Percentiles rank a stretch among this genome's conserved stretches.
Evolutionary conservation across 2,797 vertebrate species (phyloP).

Genomic region (Phataginus tricuspis): DNA sequence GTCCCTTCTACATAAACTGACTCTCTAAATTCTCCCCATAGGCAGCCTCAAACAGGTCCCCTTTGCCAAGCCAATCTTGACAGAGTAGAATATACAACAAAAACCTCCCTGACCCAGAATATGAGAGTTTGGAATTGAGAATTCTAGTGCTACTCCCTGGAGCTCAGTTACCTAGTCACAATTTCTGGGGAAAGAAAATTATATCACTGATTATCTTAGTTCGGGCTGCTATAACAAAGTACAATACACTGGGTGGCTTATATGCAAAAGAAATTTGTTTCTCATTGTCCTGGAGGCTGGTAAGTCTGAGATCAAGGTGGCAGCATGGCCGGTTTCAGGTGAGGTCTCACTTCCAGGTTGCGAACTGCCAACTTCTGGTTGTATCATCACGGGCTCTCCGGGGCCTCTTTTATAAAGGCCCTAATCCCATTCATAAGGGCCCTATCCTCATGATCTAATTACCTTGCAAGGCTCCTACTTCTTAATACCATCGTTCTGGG

Average conservation of each 20-base stretch:
- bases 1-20: neutral
- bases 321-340: neutral
- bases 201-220: neutral
- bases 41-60: neutral
- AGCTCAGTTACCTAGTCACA: neutral
- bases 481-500: neutral
- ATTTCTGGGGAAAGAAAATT: neutral
- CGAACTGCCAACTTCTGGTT: neutral
- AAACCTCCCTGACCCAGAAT: neutral
- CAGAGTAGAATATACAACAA: neutral
- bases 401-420: neutral
- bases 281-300: neutral
- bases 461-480: neutral
- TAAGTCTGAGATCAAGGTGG: neutral
- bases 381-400: neutral
- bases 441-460: neutral
- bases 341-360: neutral
- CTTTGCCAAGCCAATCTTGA: neutral
- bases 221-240: neutral
- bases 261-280: neutral
- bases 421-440: neutral
- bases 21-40: neutral
- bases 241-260: neutral
- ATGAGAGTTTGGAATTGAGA: neutral
- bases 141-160: neutral